Conservation (phyloP, 2,888 invertebrate species). For the Agrochola circellaris region DNA sequence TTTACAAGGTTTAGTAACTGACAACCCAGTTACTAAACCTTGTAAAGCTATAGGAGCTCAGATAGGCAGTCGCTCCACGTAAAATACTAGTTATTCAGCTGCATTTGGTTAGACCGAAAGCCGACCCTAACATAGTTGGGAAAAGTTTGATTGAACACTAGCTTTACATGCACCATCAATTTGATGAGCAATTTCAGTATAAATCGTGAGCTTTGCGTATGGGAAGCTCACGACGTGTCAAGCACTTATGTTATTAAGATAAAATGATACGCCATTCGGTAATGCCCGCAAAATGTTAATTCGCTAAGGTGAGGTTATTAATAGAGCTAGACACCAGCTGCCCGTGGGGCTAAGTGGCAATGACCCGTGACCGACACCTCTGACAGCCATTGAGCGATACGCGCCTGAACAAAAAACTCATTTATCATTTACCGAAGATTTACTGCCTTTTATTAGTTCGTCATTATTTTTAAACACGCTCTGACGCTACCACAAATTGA, state of each 20-base stretch:
- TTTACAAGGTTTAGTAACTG: not conserved
- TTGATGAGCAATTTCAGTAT: not conserved
- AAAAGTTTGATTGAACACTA: not conserved
- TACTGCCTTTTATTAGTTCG: constrained; percentile 17
- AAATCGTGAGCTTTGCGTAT: not conserved
- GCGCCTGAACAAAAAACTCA: constrained; percentile 19
- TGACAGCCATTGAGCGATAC: constrained; percentile 14
- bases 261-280: constrained; percentile 29
- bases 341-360: constrained; percentile 49
- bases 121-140: not conserved
- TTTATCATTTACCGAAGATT: constrained; percentile 30
- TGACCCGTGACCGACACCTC: constrained; percentile 55
- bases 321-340: constrained; percentile 57
- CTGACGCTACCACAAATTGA: not conserved
- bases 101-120: not conserved
- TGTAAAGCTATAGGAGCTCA: too few relatives aligned
- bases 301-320: constrained; percentile 50
- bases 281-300: constrained; percentile 56
- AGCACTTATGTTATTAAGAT: constrained; percentile 31
- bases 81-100: not conserved
- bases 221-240: constrained; percentile 2
- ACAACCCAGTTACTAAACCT: too few relatives aligned
- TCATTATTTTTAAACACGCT: constrained; percentile 21
- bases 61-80: not conserved
- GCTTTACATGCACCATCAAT: not conserved